Conservation (phyloP, 2,797 vertebrate species). For the Enteromius paludinosus region DNA sequence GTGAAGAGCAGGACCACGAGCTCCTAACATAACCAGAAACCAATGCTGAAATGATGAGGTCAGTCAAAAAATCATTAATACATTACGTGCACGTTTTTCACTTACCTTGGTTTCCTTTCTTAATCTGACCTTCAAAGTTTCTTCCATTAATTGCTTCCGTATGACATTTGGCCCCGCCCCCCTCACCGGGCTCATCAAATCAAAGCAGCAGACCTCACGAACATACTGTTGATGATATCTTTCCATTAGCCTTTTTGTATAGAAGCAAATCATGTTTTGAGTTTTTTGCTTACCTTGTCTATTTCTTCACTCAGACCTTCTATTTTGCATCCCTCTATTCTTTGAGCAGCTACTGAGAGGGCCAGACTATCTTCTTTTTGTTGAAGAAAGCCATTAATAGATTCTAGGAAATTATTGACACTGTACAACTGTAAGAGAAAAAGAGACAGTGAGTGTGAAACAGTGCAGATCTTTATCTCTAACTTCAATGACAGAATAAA, state of each 20-base stretch:
- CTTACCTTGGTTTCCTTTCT: constrained; percentile 85
- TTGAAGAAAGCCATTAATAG: constrained; percentile 80
- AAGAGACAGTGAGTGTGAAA: not conserved
- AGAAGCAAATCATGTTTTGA: not conserved
- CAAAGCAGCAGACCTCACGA: constrained; percentile 76
- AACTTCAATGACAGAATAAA: not conserved
- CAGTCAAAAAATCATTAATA: not conserved
- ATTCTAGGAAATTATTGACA: constrained; percentile 78
- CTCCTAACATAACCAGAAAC: constrained; percentile 70
- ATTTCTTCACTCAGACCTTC: constrained; percentile 84
- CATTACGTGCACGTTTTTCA: not conserved
- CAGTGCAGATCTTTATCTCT: not conserved
- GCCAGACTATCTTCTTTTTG: constrained; percentile 77
- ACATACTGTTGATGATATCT: constrained; percentile 71
- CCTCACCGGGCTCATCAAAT: constrained; percentile 78
- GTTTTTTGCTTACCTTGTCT: constrained; percentile 77
- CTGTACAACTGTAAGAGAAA: constrained; percentile 71
- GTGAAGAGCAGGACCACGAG: constrained; percentile 85
- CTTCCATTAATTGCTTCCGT: constrained; percentile 82
- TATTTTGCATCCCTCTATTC: constrained; percentile 81
- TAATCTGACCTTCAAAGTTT: constrained; percentile 77
- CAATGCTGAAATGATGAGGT: not conserved
- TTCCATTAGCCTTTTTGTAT: not conserved
- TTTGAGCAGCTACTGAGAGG: constrained; percentile 74
- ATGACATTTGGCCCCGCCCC: constrained; percentile 71